These are phyloP conservation scores for Scolanthus callimorphus DNA, from an alignment of 92 coral and sea anemone genomes.

Conservation along the genomic window DNA sequence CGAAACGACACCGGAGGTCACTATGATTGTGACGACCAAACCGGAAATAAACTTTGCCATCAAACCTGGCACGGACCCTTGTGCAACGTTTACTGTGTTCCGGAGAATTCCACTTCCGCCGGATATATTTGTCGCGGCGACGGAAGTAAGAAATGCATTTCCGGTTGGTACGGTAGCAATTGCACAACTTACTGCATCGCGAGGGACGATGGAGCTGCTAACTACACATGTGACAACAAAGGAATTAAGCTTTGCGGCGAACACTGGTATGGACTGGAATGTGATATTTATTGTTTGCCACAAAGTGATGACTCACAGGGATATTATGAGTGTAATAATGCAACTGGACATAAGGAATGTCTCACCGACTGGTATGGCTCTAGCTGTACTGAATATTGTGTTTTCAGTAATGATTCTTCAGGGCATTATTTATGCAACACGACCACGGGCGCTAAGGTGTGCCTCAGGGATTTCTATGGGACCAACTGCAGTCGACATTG, in stretches of 20 bases:
- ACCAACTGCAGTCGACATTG: constrained; percentile 61
- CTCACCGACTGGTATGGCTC: constrained; percentile 23
- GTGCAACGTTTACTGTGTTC: constrained; percentile 45
- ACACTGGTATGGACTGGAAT: constrained; percentile 47
- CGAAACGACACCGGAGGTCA: constrained; percentile 57
- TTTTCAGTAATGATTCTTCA: constrained; percentile 11
- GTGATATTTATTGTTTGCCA: constrained; percentile 46
- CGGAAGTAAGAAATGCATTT: constrained; percentile 33
- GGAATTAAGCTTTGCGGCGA: constrained; percentile 55
- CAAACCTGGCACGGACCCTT: constrained; percentile 38
- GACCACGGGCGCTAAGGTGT: constrained; percentile 31
- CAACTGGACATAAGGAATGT: constrained; percentile 24
- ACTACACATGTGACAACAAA: constrained; percentile 45
- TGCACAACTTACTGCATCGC: constrained; percentile 60
- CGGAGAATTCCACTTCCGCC: constrained; percentile 21
- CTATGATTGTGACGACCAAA: constrained; percentile 39
- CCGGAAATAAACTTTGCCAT: constrained; percentile 46
- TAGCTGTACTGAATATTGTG: constrained; percentile 27
- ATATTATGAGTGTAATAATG: constrained; percentile 15
- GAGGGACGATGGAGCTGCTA: constrained; percentile 39
- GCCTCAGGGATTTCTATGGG: constrained; percentile 64
- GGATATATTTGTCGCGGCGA: constrained; percentile 35
- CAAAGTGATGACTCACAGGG: constrained; percentile 15
- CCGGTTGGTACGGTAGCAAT: constrained; percentile 47
- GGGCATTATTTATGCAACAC: constrained; percentile 18